Conservation (phyloP, 2,888 invertebrate genomes). For the Pammene fasciana region DNA sequence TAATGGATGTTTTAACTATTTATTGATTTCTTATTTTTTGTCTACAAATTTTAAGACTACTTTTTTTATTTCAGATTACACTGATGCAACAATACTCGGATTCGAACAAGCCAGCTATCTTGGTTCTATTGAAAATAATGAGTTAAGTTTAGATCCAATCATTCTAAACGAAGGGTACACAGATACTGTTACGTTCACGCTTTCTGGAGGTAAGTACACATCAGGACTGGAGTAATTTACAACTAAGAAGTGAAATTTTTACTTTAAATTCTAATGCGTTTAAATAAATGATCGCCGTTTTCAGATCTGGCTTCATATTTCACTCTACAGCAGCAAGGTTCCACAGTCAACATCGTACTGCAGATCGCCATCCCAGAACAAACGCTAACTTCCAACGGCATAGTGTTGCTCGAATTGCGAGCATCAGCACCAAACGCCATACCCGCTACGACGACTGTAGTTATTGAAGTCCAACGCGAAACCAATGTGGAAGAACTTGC, state of each 20-base stretch:
- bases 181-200: slow-evolving; percentile 36
- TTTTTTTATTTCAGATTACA: slow-evolving; percentile 5
- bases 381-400: slow-evolving; percentile 19
- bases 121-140: slow-evolving; percentile 42
- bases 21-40: too few relatives aligned
- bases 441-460: slow-evolving; percentile 30
- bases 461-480: slow-evolving; percentile 14
- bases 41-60: neutral
- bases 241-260: too few relatives aligned
- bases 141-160: slow-evolving; percentile 38
- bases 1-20: too few relatives aligned
- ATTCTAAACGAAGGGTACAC: slow-evolving; percentile 43
- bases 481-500: neutral
- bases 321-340: neutral
- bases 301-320: slow-evolving; percentile 45
- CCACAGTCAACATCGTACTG: slow-evolving; percentile 28
- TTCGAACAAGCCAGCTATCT: slow-evolving; percentile 47
- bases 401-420: slow-evolving; percentile 27
- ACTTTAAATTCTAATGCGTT: too few relatives aligned
- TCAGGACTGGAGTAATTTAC: too few relatives aligned
- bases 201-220: slow-evolving; percentile 45
- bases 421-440: slow-evolving; percentile 33
- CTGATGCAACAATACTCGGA: slow-evolving; percentile 41
- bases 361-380: slow-evolving; percentile 30
- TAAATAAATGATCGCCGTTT: too few relatives aligned